Percentiles rank a stretch among this genome's conserved stretches.
These are phyloP conservation scores for Neoniphon sammara DNA, from an alignment of 2,797 vertebrate genomes.

Conservation along the genomic window DNA sequence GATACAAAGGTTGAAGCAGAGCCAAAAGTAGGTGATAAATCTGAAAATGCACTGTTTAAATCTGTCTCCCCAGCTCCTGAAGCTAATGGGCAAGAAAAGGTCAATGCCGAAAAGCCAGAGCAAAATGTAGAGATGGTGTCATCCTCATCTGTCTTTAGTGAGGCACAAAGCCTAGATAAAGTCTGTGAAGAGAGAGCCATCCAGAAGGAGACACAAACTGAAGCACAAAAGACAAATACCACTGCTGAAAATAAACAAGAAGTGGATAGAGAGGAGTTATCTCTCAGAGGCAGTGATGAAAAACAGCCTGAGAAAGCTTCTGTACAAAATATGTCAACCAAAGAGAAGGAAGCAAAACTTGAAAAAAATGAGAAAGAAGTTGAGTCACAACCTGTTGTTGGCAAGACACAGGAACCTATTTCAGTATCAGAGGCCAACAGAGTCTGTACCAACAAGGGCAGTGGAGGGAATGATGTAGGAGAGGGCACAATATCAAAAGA, in stretches of 20 bases:
- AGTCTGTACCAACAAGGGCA: conserved; percentile 41
- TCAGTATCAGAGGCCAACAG: conserved; percentile 51
- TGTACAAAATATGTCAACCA: conserved; percentile 51
- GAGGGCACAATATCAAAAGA: conserved; percentile 48
- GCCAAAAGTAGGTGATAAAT: conserved; percentile 21
- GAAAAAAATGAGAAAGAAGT: conserved; percentile 40
- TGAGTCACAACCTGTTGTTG: conserved; percentile 58
- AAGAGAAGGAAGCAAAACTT: conserved; percentile 50
- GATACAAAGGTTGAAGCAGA: conserved; percentile 27
- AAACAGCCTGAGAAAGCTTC: conserved; percentile 38
- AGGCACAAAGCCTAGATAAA: conserved; percentile 37
- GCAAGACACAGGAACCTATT: conserved; percentile 57
- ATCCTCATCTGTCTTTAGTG: conserved; percentile 31
- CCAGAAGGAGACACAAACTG: conserved; percentile 24
- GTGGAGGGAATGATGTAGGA: conserved; percentile 44
- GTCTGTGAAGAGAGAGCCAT: conserved; percentile 26
- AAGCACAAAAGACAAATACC: conserved; percentile 38
- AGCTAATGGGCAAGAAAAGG: conserved; percentile 42
- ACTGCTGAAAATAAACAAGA: conserved; percentile 53
- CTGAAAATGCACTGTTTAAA: conserved; percentile 17
- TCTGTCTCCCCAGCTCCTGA: conserved; percentile 27
- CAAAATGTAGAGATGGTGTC: conserved; percentile 32
- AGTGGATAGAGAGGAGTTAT: conserved; percentile 10
- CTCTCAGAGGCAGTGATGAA: conserved; percentile 30
- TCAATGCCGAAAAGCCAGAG: conserved; percentile 22